Base-by-base conservation (phyloP, 2,888 invertebrate genomes). In the Muscina levida region DNA sequence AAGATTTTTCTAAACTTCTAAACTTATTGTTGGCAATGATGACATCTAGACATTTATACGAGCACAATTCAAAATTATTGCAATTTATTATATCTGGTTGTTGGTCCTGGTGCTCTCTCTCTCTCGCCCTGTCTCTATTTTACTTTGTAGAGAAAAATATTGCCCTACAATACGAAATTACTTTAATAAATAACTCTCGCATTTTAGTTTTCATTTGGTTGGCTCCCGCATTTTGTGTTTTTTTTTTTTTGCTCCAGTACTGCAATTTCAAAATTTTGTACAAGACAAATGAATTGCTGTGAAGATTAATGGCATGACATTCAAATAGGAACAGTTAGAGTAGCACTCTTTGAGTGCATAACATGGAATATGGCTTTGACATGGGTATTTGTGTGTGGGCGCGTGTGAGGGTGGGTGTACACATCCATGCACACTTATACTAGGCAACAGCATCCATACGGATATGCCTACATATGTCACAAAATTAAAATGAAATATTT, bases 241-340 rank as follows among this genome's bases (percentile, higher is more conserved):
- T 15, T 59, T 59, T 57, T 51, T 51, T 15, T 48, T 15, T 48
- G 15, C 26, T 24, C 22, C 22, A 4, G 15, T 59, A 39, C 22
- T 62, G 62, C n/a, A 31, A 31, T 57, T 57, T 57, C 13, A 62
- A 62, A 62, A 39, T 62, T 15, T 62, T 62, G 42, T 17, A 53
- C 31, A 74, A 77, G 81, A 77, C 74, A 81, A 75, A 81, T 81
- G 81, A 81, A 81, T 81, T 81, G 81, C 77, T 81, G 71, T 77
- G 77, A 81, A 81, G 81, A 77, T 81, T 77, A 77, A 81, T 81
- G 77, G 77, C 74, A 39, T 42, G 72, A 68, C 77, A 72, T 81
- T 53, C 62, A 71, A 26, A 71, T 67, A 51, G 53, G 2, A 44
- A 13, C 13, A 44, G 10, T 6, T 37, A 10, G 44, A 44, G 6